These are phyloP conservation scores for Mus musculus DNA, from an alignment of 2,113 vertebrate genomes.

Conservation along the genomic window DNA sequence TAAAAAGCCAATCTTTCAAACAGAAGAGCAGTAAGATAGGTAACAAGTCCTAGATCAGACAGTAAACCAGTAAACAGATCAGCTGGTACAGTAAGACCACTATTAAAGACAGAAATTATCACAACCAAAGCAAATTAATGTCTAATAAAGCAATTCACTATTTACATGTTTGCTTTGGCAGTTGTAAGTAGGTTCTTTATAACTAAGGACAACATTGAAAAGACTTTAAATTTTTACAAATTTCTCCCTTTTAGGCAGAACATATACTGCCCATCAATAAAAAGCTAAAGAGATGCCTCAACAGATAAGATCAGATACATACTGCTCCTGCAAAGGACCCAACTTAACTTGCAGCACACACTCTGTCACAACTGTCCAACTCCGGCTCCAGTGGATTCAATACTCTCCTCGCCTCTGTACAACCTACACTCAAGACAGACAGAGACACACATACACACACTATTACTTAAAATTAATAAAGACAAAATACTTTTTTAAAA, in stretches of 20 bases:
- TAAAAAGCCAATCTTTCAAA: slow-evolving; percentile 76
- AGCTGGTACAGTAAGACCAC: slow-evolving; percentile 61
- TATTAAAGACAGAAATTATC: slow-evolving; percentile 67
- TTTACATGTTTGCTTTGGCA: slow-evolving; percentile 83
- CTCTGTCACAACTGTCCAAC: neutral
- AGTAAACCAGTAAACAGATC: slow-evolving; percentile 45
- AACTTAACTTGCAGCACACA: neutral
- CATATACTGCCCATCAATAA: slow-evolving; percentile 16
- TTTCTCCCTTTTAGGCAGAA: slow-evolving; percentile 60
- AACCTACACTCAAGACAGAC: neutral
- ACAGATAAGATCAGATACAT: neutral
- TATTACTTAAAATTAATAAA: neutral
- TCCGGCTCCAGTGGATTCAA: neutral
- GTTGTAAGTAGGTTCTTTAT: slow-evolving; percentile 78
- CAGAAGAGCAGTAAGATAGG: slow-evolving; percentile 69
- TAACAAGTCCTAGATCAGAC: slow-evolving; percentile 69
- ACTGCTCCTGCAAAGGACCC: neutral
- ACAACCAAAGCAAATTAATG: slow-evolving; percentile 82
- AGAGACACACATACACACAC: neutral
- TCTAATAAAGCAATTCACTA: slow-evolving; percentile 81
- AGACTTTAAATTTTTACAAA: slow-evolving; percentile 70
- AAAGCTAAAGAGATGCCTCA: neutral
- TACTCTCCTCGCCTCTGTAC: neutral
- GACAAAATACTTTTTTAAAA: neutral
- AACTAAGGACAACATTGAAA: slow-evolving; percentile 66